phyloP scores from a whole-genome alignment of 2,888 invertebrate species.

The Drosophila fungiperda region DNA sequence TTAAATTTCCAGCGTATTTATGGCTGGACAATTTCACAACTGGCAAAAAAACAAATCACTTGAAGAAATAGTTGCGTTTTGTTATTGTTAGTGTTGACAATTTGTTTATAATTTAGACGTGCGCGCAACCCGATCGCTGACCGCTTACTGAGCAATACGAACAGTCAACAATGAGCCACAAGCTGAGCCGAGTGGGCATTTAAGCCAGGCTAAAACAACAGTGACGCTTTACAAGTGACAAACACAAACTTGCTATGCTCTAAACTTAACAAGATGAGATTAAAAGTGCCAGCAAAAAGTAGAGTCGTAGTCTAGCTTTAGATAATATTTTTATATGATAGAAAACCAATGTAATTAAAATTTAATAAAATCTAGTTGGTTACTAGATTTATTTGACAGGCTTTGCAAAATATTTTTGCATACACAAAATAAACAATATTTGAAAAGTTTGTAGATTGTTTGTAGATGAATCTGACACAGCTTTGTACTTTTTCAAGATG shows the following conservation, averaged over 20 bases:
- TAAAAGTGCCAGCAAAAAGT: not conserved
- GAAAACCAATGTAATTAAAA: too few species aligned
- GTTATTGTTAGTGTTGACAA: constrained; percentile 29
- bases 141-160: constrained; percentile 59
- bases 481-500: not conserved
- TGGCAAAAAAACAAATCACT: constrained; percentile 17
- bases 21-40: constrained; percentile 55
- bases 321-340: not conserved
- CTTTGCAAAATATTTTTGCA: not conserved
- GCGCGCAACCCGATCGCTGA: constrained; percentile 69
- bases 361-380: not conserved
- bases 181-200: constrained; percentile 33
- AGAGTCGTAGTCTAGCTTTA: not conserved
- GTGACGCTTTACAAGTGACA: not conserved
- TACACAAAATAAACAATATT: not conserved
- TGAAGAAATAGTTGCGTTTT: constrained; percentile 31
- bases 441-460: not conserved
- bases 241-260: constrained; percentile 29
- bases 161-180: constrained; percentile 29
- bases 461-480: not conserved
- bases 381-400: not conserved
- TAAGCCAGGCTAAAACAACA: constrained; percentile 29
- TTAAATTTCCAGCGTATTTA: constrained; percentile 9
- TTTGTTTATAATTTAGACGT: constrained; percentile 70
- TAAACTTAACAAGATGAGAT: constrained; percentile 4